These are phyloP conservation scores for Tolmerus cingulatus DNA, from an alignment of 2,888 invertebrate genomes.

Conservation along the genomic window DNA sequence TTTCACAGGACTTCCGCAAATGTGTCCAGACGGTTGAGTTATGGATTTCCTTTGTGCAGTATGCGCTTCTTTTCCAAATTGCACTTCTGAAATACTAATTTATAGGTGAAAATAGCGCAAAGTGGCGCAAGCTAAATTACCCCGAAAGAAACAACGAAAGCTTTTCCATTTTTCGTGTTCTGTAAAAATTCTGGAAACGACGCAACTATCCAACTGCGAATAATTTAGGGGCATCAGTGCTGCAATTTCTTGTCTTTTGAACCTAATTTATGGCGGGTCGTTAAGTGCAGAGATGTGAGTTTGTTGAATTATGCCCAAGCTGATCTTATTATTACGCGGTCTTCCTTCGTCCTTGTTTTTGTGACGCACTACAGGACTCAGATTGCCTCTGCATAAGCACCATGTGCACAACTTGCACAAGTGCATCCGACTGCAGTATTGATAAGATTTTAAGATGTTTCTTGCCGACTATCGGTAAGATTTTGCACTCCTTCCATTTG, in stretches of 20 bases:
- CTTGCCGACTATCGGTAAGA: neutral
- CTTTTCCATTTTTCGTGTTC: neutral
- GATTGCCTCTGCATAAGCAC: neutral
- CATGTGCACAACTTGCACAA: neutral
- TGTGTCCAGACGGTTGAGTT: neutral
- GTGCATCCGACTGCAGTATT: neutral
- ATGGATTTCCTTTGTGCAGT: neutral
- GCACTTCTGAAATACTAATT: neutral
- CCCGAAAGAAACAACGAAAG: neutral
- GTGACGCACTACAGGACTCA: neutral
- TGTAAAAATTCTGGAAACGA: conserved; percentile 3
- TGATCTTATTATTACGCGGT: neutral
- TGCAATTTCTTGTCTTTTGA: neutral
- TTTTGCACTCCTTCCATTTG: neutral
- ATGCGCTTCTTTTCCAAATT: neutral
- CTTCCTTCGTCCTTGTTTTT: neutral
- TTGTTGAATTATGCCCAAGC: neutral
- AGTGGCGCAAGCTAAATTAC: neutral
- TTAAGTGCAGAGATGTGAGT: neutral
- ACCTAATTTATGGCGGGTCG: neutral
- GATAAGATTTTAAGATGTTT: neutral
- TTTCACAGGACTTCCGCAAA: neutral
- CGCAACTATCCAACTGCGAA: neutral
- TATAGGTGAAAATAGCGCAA: neutral
- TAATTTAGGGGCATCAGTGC: neutral